Percentiles rank a stretch among this genome's conserved stretches.
Conservation (phyloP, 2,113 vertebrate genomes). For the Xenopus laevis region DNA sequence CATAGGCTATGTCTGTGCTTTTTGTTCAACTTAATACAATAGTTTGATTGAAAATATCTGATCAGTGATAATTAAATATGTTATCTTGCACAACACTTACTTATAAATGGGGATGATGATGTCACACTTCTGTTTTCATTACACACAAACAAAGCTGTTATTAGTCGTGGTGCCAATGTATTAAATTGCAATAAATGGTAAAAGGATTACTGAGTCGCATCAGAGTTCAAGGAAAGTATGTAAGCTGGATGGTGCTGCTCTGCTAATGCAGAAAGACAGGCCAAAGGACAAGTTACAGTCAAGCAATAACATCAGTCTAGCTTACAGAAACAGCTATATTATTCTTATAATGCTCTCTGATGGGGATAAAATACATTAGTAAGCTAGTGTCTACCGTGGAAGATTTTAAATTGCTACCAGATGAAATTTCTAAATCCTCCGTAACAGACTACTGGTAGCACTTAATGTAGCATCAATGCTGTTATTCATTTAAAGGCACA, state of each 20-base stretch:
- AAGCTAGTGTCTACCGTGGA: background rate
- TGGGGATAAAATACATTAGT: background rate
- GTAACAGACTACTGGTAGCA: background rate
- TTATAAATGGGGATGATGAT: too few species aligned
- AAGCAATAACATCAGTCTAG: background rate
- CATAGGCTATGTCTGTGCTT: too few species aligned
- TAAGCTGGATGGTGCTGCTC: background rate
- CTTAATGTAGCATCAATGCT: background rate
- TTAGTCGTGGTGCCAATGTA: background rate
- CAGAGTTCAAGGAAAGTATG: background rate
- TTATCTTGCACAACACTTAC: too few species aligned
- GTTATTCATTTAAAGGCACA: background rate
- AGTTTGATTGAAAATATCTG: too few species aligned
- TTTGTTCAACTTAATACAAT: too few species aligned
- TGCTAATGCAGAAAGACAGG: background rate
- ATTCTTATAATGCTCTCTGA: background rate
- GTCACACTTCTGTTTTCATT: too few species aligned
- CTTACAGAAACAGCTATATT: background rate
- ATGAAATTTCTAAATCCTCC: background rate
- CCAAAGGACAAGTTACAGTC: background rate
- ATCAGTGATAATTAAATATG: too few species aligned
- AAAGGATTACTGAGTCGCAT: background rate
- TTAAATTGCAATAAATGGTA: background rate
- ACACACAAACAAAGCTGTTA: too few species aligned
- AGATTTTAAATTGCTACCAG: slow-evolving; percentile 1